Base-by-base conservation (phyloP, 2,113 vertebrate genomes). In the Stigmatopora argus region DNA sequence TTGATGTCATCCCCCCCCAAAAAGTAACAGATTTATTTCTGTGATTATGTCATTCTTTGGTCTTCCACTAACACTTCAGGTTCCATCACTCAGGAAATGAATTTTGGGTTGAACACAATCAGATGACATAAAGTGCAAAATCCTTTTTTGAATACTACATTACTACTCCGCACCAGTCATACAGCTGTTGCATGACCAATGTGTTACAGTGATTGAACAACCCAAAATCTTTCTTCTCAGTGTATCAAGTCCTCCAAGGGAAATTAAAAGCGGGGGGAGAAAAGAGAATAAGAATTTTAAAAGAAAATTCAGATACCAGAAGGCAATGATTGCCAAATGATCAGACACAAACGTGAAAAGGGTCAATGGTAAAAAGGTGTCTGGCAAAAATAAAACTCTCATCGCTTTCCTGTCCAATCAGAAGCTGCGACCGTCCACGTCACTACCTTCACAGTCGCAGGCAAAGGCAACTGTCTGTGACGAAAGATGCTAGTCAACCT, bases 381-480 rank as follows among this genome's bases (percentile, higher is more conserved):
- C 23, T 55, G 23, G 23, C 12, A 14, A 56, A 56, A 21, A 52
- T 18, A 51, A 52, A 52, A 52, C 6, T 8, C 52, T 55, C 21
- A 26, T 31, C 53, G 26, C 53, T 7, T 17, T 23, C 13, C 13
- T 31, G 53, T 31, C 52, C 52, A 55, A 7, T 55, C 53, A 56
- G 53, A 23, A 31, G 14, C 5, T 56, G 23, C 23, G 23, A 15
- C 23, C 53, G 6, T 14, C 23, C 53, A 56, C 26, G 53, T 56
- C 53, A 56, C 5, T 23, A 56, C 53, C 26, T 55, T 55, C 13
- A 31, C 23, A 55, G 53, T 55, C 53, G 23, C 53, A 56, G 26
- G 26, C 53, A 56, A 56, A 56, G 53, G 53, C 53, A 56, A 23
- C 53, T 56, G 23, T 31, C 53, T 56, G 21, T 31, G 53, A 7